Evolutionary conservation across 2,888 invertebrate species (phyloP).

Genomic region (Rhimphoctona megacephalus): DNA sequence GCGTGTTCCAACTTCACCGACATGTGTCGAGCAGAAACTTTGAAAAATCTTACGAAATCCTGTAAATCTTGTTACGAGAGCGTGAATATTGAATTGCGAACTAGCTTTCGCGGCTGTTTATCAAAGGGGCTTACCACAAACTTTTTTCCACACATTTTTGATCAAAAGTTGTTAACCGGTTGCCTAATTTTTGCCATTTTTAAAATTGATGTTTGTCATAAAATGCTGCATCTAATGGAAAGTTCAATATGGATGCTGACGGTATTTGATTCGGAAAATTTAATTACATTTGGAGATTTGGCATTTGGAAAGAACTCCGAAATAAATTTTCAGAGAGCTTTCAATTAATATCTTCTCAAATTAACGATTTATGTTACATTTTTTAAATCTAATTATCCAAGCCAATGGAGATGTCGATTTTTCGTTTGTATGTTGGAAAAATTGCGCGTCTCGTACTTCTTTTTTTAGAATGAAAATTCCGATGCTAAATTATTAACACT

Average conservation of each 20-base stretch:
- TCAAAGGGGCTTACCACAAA: not conserved
- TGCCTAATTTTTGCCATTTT: not conserved
- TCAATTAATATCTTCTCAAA: not conserved
- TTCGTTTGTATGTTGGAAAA: not conserved
- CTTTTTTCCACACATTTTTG: not conserved
- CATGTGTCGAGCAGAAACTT: conserved; percentile 64
- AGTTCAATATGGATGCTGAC: no score
- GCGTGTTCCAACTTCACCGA: conserved; percentile 44
- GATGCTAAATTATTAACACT: not conserved
- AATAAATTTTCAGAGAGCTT: not conserved
- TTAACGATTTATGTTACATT: not conserved
- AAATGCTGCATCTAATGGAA: no score
- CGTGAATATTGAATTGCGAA: conserved; percentile 12
- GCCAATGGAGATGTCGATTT: not conserved
- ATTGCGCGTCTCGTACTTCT: not conserved
- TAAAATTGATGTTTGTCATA: not conserved
- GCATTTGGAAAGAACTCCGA: not conserved
- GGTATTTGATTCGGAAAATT: not conserved
- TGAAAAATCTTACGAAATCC: conserved; percentile 25
- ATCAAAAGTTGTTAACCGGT: not conserved
- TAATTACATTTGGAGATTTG: not conserved
- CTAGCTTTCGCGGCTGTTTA: not conserved
- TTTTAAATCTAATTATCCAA: not conserved
- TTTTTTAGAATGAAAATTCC: not conserved
- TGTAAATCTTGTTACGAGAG: conserved; percentile 43